Evolutionary conservation across 2,113 vertebrate species (phyloP).

Genomic region (Elachura formosa): DNA sequence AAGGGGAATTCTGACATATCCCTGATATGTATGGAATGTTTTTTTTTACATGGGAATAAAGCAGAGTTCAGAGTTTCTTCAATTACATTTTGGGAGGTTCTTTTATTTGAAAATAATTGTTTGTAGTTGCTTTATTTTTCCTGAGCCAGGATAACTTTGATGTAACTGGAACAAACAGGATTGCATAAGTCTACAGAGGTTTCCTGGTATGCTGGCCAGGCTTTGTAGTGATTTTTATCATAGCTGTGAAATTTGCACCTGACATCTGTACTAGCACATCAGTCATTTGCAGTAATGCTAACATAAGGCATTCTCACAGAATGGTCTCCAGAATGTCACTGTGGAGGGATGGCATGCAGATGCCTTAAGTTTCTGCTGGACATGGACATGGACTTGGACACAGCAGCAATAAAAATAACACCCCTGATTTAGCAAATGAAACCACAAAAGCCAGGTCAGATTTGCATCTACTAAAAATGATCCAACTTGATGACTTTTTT

Average conservation of each 20-base stretch:
- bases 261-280: neutral
- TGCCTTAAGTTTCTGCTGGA: accelerated
- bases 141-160: neutral
- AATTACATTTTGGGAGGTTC: neutral
- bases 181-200: slow-evolving; percentile 24
- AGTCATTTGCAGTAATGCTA: neutral
- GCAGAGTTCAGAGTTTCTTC: slow-evolving; percentile 12
- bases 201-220: slow-evolving; percentile 14
- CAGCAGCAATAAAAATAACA: neutral
- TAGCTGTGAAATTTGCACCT: slow-evolving; percentile 24
- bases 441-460: neutral
- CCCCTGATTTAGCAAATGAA: neutral
- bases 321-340: neutral
- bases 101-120: slow-evolving; percentile 31
- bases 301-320: neutral
- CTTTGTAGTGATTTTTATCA: slow-evolving; percentile 5
- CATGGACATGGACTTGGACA: neutral
- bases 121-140: neutral
- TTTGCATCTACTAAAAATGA: neutral
- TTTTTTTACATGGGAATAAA: slow-evolving; percentile 15
- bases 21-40: slow-evolving; percentile 58
- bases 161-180: neutral
- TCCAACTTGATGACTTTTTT: neutral
- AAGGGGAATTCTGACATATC: slow-evolving; percentile 43
- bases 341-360: neutral